Percentiles rank a stretch among this genome's conserved stretches.
Conservation (phyloP, 1,140 invertebrate species). For the Phthorimaea operculella region DNA sequence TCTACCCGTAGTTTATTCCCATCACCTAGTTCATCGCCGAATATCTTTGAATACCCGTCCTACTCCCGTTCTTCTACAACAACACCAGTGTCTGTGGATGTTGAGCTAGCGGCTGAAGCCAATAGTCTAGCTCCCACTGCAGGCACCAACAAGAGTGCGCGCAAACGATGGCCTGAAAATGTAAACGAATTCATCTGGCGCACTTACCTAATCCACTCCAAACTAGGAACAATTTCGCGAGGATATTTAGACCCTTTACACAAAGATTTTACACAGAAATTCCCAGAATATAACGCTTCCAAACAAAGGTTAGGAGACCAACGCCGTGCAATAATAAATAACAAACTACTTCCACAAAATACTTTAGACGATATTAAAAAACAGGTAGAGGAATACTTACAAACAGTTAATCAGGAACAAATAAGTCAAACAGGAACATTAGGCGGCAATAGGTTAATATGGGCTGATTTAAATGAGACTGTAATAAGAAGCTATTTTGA, state of each 20-base stretch:
- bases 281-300: conserved; percentile 9
- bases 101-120: neutral
- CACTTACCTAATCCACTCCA: neutral
- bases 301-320: conserved; percentile 15
- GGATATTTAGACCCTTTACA: conserved; percentile 6
- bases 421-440: too few species aligned
- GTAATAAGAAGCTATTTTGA: neutral
- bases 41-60: neutral
- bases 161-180: neutral
- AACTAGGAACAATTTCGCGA: neutral
- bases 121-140: neutral
- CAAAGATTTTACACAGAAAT: conserved; percentile 11
- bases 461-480: conserved; percentile 3
- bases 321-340: conserved; percentile 12
- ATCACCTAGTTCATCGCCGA: conserved; percentile 2
- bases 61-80: neutral
- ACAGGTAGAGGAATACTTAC: conserved; percentile 2
- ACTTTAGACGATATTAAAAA: conserved; percentile 12
- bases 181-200: conserved; percentile 7
- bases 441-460: conserved; percentile 1
- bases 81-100: neutral
- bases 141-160: neutral
- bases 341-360: conserved; percentile 13
- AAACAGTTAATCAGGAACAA: neutral
- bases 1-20: conserved; percentile 1